A percentile compares a stretch with the other conserved stretches of the same genome.
phyloP scores from a whole-genome alignment of 2,113 vertebrate genomes.

The Mandrillus leucophaeus region DNA sequence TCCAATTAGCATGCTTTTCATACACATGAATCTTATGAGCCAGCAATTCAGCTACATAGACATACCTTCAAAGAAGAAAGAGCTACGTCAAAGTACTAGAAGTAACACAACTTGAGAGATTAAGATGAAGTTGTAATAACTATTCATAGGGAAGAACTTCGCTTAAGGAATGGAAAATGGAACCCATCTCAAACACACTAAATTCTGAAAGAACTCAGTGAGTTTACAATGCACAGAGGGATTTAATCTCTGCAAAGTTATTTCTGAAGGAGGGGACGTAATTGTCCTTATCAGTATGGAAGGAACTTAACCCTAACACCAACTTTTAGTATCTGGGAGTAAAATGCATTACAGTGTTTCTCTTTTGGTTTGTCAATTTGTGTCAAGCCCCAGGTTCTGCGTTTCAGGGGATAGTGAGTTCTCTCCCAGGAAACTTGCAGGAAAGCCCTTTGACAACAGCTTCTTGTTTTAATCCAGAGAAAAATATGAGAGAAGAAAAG shows the following conservation, averaged over 20 bases:
- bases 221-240: not conserved
- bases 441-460: not conserved
- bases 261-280: not conserved
- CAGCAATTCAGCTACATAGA: constrained; percentile 89
- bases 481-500: not conserved
- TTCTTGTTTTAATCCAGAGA: not conserved
- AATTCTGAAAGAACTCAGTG: not conserved
- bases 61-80: constrained; percentile 85
- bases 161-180: constrained; percentile 4
- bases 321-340: not conserved
- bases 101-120: not conserved
- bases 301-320: not conserved
- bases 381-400: not conserved
- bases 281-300: not conserved
- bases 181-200: not conserved
- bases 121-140: not conserved
- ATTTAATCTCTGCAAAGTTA: not conserved
- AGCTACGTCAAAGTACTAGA: constrained; percentile 35
- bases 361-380: not conserved
- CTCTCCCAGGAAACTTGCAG: not conserved
- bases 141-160: not conserved
- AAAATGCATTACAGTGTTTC: not conserved
- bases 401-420: not conserved
- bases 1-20: constrained; percentile 89
- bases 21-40: constrained; percentile 88